phyloP scores from a whole-genome alignment of 2,113 vertebrate species.

The Xenopus borealis region DNA sequence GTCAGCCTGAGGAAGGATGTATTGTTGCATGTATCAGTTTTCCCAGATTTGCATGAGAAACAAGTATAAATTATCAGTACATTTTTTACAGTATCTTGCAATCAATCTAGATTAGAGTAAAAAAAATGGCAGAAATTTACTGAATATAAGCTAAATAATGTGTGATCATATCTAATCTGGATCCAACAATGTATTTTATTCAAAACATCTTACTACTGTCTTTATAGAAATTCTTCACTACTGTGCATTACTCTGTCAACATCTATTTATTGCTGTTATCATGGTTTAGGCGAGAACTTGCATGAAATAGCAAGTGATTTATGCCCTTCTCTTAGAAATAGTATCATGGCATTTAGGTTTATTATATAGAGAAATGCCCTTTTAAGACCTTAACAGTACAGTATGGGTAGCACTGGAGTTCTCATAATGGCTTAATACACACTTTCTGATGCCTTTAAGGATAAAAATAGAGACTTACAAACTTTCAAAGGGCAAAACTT shows the following conservation, averaged over 20 bases:
- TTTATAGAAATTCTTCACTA: too few relatives aligned
- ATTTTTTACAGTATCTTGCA: conserved; percentile 23
- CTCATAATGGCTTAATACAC: too few relatives aligned
- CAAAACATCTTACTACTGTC: too few relatives aligned
- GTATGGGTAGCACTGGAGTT: not conserved
- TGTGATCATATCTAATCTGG: too few relatives aligned
- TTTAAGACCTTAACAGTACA: not conserved
- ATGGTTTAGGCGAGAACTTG: not conserved
- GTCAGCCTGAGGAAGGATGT: too few relatives aligned
- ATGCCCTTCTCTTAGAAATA: not conserved
- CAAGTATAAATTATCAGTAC: not conserved
- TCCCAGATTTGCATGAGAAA: not conserved
- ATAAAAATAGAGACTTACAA: too few relatives aligned
- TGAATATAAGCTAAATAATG: too few relatives aligned
- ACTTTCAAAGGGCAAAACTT: too few relatives aligned
- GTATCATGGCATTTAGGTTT: not conserved
- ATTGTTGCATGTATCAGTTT: not conserved
- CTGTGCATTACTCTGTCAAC: not conserved
- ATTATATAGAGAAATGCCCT: not conserved
- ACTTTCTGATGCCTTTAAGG: too few relatives aligned
- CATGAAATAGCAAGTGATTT: not conserved
- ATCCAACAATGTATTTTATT: too few relatives aligned
- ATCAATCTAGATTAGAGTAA: conserved; percentile 17
- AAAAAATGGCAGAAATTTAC: too few relatives aligned
- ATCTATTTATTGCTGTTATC: not conserved